phyloP scores from a whole-genome alignment of 2,797 vertebrate genomes.

The Gambelia wislizenii region DNA sequence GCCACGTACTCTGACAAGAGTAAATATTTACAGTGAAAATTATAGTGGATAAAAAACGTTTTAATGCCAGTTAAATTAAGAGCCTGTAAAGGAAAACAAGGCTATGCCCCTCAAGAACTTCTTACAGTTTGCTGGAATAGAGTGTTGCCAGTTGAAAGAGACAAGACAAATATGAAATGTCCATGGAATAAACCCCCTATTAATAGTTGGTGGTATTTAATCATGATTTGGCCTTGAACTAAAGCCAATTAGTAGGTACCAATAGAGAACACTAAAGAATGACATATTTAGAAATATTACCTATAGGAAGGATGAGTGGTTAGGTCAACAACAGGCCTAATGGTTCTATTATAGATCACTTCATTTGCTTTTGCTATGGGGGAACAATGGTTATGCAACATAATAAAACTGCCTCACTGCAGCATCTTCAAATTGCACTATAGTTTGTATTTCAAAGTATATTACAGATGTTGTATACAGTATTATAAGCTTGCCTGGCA shows the following conservation, averaged over 20 bases:
- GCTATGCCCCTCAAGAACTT: slow-evolving; percentile 28
- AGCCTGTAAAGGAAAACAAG: not conserved
- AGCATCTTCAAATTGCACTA: not conserved
- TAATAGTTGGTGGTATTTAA: slow-evolving; percentile 1
- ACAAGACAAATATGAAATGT: slow-evolving; percentile 6
- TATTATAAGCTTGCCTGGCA: not conserved
- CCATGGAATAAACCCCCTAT: slow-evolving; percentile 20
- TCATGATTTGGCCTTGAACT: slow-evolving; percentile 2
- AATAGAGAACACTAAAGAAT: slow-evolving; percentile 20
- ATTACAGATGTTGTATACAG: not conserved
- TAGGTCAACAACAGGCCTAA: not conserved
- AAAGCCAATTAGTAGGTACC: slow-evolving; percentile 25
- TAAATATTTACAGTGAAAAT: slow-evolving; percentile 31
- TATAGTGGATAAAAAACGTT: slow-evolving; percentile 6
- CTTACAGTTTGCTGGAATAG: slow-evolving; percentile 14
- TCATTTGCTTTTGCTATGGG: not conserved
- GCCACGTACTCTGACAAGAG: not conserved
- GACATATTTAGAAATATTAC: not conserved
- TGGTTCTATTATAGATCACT: not conserved
- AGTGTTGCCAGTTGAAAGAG: slow-evolving; percentile 22
- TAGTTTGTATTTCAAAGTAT: not conserved
- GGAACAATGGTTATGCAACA: not conserved
- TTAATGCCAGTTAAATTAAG: slow-evolving; percentile 15
- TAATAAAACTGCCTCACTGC: not conserved
- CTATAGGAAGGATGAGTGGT: not conserved